Evolutionary conservation across 1,140 invertebrate species (phyloP).

Genomic region (Eufriesea mexicana): DNA sequence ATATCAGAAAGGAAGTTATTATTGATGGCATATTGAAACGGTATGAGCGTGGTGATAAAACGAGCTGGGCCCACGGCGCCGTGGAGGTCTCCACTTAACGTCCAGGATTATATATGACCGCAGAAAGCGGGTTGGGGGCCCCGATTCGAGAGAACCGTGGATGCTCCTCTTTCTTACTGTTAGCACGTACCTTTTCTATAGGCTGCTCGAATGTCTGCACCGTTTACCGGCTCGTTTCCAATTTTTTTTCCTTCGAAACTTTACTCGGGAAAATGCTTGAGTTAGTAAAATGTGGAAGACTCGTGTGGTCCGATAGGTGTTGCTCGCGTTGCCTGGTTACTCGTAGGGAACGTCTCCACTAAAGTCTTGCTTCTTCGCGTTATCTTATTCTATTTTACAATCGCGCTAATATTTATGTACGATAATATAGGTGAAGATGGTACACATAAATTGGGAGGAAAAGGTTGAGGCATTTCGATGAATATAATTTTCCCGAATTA

Average conservation of each 20-base stretch:
- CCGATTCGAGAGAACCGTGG: constrained; percentile 30
- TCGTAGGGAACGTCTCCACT: background rate
- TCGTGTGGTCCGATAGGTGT: too few relatives aligned
- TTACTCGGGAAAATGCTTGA: background rate
- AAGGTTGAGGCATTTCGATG: too few relatives aligned
- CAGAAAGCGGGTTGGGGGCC: constrained; percentile 41
- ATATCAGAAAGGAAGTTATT: constrained; percentile 76
- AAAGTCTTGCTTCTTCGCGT: too few relatives aligned
- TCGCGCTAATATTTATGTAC: too few relatives aligned
- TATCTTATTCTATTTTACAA: too few relatives aligned
- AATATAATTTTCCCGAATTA: too few relatives aligned
- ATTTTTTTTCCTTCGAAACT: background rate
- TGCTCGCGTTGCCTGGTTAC: too few relatives aligned
- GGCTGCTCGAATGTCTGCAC: background rate
- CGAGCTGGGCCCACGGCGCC: constrained; percentile 74
- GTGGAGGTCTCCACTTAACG: constrained; percentile 81
- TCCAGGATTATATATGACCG: constrained; percentile 80
- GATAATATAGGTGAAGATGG: too few relatives aligned
- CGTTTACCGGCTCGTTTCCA: constrained; percentile 17
- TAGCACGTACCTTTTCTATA: background rate
- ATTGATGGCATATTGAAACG: constrained; percentile 82
- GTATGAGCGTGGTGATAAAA: constrained; percentile 82
- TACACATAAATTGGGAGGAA: too few relatives aligned
- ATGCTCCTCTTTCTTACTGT: constrained; percentile 50
- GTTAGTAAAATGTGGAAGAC: background rate